Evolutionary conservation across 2,797 vertebrate genomes (phyloP), one percentile per base, ranked within the genome.

Genomic region (Cirrhinus mrigala): DNA sequence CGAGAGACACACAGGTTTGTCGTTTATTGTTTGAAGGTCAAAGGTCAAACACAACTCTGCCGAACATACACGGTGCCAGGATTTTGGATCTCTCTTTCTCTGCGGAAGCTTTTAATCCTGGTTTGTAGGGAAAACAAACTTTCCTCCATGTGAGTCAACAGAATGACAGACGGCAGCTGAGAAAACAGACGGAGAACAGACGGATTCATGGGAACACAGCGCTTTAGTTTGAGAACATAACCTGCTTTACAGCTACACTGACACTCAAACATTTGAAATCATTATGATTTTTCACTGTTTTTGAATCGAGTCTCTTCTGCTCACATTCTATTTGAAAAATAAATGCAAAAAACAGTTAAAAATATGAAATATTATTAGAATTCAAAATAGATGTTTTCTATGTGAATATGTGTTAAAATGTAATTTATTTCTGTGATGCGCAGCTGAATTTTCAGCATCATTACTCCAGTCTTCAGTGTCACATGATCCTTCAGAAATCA

Each of bases 81-180:
- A 33, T 33, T 33, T 2, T 33, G 33, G 33, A 3, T 33, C 33
- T 33, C 84, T 81, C 40, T 37, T 37, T 80, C 64, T 71, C 77
- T 56, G 81, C 37, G 85, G 85, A 90, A 90, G 86, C 83, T 66
- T 88, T 87, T 87, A 75, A 89, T 90, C 79, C 86, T 29, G 73
- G 54, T 82, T 52, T 84, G 66, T 76, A 89, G 79, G 79, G 79
- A 90, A 90, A 87, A 87, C 89, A 86, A 86, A 88, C 87, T 54
- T 81, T 71, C 83, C 56, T 84, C 70, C 77, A 58, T 85, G 84
- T 88, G 73, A 83, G 82, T 90, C 76, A 81, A 87, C 87, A 86
- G 52, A 86, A 11, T 76, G 84, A 77, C 81, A 79, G 74, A 86
- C 73, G 60, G 81, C 82, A 87, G 86, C 86, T 87, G 86, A 81